These are phyloP conservation scores for Drosophila kanekoi DNA, from an alignment of 2,888 invertebrate species.

Conservation along the genomic window DNA sequence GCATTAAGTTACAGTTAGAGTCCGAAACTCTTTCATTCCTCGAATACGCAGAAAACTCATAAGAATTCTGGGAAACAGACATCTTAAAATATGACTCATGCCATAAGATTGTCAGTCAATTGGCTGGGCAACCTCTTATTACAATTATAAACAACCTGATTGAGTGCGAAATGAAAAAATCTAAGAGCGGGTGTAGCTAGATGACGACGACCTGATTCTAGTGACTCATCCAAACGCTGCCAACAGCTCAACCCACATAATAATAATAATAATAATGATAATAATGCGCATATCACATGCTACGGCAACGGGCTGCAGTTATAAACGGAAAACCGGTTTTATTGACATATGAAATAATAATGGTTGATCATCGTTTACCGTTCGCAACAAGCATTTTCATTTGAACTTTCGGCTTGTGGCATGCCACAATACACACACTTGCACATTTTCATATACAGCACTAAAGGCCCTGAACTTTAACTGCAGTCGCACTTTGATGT, in stretches of 20 bases:
- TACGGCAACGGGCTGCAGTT: conserved; percentile 18
- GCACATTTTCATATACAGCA: conserved; percentile 2
- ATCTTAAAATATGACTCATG: conserved; percentile 57
- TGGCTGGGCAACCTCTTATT: conserved; percentile 32
- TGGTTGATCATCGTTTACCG: conserved; percentile 43
- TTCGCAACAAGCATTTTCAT: conserved; percentile 16
- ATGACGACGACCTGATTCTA: conserved; percentile 27
- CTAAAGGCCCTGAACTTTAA: conserved; percentile 22
- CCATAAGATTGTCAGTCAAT: conserved; percentile 35
- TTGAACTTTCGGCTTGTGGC: conserved; percentile 14
- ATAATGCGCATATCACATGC: conserved; percentile 10
- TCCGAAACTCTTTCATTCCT: conserved; percentile 17
- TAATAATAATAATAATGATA: conserved; percentile 7
- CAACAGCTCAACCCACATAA: conserved; percentile 48
- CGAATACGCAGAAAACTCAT: conserved; percentile 71
- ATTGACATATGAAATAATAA: conserved; percentile 33
- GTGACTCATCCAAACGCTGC: conserved; percentile 56
- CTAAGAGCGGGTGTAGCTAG: conserved; percentile 35
- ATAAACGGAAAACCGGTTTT: conserved; percentile 53
- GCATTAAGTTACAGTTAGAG: conserved; percentile 55
- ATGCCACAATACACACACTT: background rate
- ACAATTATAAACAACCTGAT: conserved; percentile 46
- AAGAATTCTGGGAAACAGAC: conserved; percentile 60
- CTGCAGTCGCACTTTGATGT: conserved; percentile 20
- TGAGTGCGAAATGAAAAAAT: conserved; percentile 1